Evolutionary conservation across 1,140 invertebrate species (phyloP), one percentile per base, ranked within the genome.

Genomic region (Elysia chlorotica): DNA sequence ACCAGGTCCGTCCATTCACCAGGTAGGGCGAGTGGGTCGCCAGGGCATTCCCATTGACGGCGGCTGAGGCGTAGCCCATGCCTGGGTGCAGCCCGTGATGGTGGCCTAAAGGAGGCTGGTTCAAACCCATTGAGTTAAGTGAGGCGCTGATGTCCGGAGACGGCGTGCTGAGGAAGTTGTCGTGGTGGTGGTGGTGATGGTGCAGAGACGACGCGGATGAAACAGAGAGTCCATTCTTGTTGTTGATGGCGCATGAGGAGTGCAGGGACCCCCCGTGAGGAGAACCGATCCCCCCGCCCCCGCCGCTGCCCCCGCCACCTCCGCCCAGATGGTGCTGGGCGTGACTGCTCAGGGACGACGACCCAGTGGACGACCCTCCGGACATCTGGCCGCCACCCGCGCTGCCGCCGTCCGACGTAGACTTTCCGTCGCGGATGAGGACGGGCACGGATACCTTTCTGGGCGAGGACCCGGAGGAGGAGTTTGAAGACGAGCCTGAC

Each of bases 351-450:
- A 77, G 74, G 62, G 74, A 35, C 63, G 63, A 69, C 69, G 68
- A 41, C 53, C 71, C 62, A 57, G 71, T 72, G 53, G 61, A 30
- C 28, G 37, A 48, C 37, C 71, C 73, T 31, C 76, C 77, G 37
- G 71, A 75, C 23, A 41, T 57, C 10, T 54, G 33, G 17, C 56
- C 56, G 4, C 56, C 57, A 19, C 61, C 48, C 6, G 68, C 72
- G 68, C 35, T 73, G 35, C 67, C 73, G 57, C 71, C 73, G 33
- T 77, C 77, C 36, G 74, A 75, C 30, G 83, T 85, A 30, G 96
- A 95, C 86, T 98, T 98, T 2, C 96, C 96, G 88, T 98, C 96
- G 88, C 98, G 97, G 70, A 98, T 96, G 75, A 98, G 89, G 21
- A 98, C 96, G n/a, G 96, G 96, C 31, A 98, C 96, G 0, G 95